Conservation (phyloP, 2,113 vertebrate genomes). For the Sander lucioperca region DNA sequence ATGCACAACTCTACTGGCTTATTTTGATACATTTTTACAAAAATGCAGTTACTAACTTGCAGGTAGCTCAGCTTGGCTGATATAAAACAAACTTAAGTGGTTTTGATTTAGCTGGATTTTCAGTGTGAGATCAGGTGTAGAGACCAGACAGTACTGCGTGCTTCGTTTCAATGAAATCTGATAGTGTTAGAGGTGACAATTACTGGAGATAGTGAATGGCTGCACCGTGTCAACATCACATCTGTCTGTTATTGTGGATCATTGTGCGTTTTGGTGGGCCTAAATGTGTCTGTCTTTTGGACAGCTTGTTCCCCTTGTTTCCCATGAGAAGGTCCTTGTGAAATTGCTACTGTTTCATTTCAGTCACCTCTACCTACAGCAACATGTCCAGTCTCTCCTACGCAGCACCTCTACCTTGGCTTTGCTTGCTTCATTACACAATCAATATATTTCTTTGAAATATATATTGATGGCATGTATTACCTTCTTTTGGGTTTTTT, state of each 20-base stretch:
- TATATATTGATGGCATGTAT: conserved; percentile 52
- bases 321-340: conserved; percentile 2
- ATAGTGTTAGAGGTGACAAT: background rate
- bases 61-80: background rate
- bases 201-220: conserved; percentile 6
- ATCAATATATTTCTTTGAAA: conserved; percentile 56
- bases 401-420: conserved; percentile 57
- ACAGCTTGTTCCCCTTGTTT: conserved; percentile 20
- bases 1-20: conserved; percentile 9
- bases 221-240: conserved; percentile 38
- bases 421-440: conserved; percentile 70
- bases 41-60: background rate
- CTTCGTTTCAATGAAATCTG: background rate
- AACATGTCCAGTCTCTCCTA: conserved; percentile 38
- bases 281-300: conserved; percentile 43
- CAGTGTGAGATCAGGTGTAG: background rate
- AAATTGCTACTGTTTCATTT: conserved; percentile 54
- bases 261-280: background rate
- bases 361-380: conserved; percentile 44
- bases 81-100: background rate
- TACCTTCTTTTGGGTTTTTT: background rate
- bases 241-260: conserved; percentile 29
- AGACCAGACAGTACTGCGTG: background rate
- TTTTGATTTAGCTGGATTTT: conserved; percentile 26
- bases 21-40: conserved; percentile 1